Conservation (phyloP, 2,113 vertebrate species). For the Ceyx melanurus region DNA sequence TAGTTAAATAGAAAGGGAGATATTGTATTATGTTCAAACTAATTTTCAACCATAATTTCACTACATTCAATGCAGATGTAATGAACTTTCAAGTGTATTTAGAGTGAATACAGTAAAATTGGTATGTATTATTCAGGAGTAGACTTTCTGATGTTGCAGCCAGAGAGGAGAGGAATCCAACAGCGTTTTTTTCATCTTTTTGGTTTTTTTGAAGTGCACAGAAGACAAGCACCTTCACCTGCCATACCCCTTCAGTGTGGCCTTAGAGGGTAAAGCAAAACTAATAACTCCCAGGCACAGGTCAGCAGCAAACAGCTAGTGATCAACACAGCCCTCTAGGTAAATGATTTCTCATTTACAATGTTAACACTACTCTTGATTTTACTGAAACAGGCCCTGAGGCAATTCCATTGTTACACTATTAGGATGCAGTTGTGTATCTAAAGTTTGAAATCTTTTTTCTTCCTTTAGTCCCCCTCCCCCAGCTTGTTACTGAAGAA, state of each 20-base stretch:
- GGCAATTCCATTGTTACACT: not conserved
- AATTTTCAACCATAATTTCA: not conserved
- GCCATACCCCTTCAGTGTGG: not conserved
- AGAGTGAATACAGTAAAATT: not conserved
- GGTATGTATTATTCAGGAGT: not conserved
- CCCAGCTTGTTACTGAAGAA: not conserved
- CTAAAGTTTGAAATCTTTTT: not conserved
- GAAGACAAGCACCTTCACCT: not conserved
- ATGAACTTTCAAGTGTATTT: not conserved
- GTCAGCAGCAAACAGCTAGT: not conserved
- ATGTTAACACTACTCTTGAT: not conserved
- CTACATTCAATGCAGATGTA: not conserved
- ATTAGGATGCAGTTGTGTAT: not conserved
- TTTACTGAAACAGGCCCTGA: not conserved
- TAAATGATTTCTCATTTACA: conserved; percentile 18
- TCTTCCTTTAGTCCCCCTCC: not conserved
- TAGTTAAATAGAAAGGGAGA: not conserved
- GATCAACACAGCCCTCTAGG: not conserved
- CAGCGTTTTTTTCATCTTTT: not conserved
- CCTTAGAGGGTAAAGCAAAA: not conserved
- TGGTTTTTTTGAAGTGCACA: not conserved
- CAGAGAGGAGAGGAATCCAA: not conserved
- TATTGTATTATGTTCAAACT: not conserved
- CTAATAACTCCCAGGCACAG: not conserved
- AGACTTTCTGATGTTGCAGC: not conserved